Base-by-base conservation (phyloP, 2,113 vertebrate species). In the Panthera tigris region DNA sequence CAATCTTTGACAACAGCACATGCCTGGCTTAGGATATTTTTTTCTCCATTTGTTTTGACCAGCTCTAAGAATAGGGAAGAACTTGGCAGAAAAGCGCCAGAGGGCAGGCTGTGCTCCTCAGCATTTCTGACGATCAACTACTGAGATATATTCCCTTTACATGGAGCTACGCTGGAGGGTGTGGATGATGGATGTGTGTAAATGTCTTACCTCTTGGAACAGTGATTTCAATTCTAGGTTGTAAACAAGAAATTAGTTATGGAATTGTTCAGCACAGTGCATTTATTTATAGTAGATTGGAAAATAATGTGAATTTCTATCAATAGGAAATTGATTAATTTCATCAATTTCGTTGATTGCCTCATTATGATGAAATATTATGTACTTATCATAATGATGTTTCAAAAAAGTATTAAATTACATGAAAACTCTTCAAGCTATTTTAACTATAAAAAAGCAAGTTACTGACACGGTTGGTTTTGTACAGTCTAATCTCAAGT, bases 11-110 rank as follows among this genome's bases (percentile, higher is more conserved):
- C 80, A 94, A 76, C 18, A 61, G 61, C 52, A 71, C 41, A 94
- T 52, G 94, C 55, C 63, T 76, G 76, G 50, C 50, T 95, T 41
- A 65, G 41, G 52, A 80, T 52, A 12, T 3, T 69, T 85, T 63
- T 45, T 36, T n/a, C 73, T 80, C 31, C 45, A 48, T 93, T 95
- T 94, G 90, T 80, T 65, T 52, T 71, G 36, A 85, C 21, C 36
- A 21, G 45, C 33, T 94, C 69, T 31, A 93, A 93, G 82, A 88
- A 95, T 73, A 94, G 33, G 57, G 65, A 80, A 85, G 55, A 95
- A 39, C 41, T 14, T 96, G 91, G 78, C 82, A 96, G 50, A 85
- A 71, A 94, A 61, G 36, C 23, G 50, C n/a, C 36, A 41, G 25
- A 84, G 18, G 39, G 21, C 25, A 84, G 79, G n/a, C 33, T 55